Evolutionary conservation across 2,888 invertebrate genomes (phyloP).

Genomic region (Synergus itoensis): DNA sequence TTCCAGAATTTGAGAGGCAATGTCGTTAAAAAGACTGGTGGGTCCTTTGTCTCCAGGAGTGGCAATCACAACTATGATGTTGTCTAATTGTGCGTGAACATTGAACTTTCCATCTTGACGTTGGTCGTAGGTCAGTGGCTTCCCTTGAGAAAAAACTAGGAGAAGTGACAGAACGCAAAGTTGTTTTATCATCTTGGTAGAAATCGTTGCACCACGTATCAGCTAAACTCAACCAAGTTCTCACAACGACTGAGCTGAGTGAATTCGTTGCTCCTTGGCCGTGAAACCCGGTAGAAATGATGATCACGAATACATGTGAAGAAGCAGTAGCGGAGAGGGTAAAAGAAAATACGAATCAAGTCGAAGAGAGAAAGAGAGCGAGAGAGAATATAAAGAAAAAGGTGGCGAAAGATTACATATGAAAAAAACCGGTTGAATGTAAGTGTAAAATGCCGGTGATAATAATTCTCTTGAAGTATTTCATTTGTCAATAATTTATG

Average conservation of each 20-base stretch:
- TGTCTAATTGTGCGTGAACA: conserved; percentile 86
- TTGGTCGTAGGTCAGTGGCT: conserved; percentile 82
- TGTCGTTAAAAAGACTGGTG: conserved; percentile 66
- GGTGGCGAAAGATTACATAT: neutral
- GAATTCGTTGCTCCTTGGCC: conserved; percentile 13
- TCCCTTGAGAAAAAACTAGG: neutral
- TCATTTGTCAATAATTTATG: too few relatives aligned
- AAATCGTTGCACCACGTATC: conserved; percentile 15
- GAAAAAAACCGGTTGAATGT: conserved; percentile 1
- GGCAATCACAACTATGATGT: conserved; percentile 85
- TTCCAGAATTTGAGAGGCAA: conserved; percentile 68
- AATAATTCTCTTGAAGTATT: too few relatives aligned
- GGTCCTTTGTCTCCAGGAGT: conserved; percentile 68
- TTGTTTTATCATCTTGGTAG: conserved; percentile 20
- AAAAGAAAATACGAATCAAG: neutral
- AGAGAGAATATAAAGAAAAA: neutral
- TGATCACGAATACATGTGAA: conserved; percentile 13
- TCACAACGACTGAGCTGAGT: conserved; percentile 22
- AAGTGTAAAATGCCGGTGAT: neutral
- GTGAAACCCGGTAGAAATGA: conserved; percentile 1
- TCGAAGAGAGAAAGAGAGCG: conserved; percentile 3
- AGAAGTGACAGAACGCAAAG: neutral
- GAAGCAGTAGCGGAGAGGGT: conserved; percentile 23
- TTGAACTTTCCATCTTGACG: conserved; percentile 89
- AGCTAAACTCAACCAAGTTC: conserved; percentile 34